Base-by-base conservation (phyloP, 2,113 vertebrate genomes). In the Lagenorhynchus albirostris region DNA sequence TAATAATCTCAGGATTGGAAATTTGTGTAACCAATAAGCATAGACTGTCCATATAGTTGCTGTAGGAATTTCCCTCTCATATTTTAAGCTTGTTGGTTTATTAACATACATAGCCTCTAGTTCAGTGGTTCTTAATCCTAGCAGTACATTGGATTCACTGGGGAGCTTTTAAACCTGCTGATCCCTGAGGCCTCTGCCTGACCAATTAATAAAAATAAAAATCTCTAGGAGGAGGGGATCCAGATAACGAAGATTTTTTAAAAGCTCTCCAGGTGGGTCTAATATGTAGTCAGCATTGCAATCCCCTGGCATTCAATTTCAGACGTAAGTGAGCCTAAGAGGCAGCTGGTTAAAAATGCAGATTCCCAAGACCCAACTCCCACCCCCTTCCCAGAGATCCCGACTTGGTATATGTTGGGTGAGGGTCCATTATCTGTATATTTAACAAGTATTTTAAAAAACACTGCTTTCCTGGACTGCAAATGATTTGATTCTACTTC, bases 391-490 rank as follows among this genome's bases (percentile, higher is more conserved):
- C 62, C 74, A 68, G 6, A 92, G 62, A 94, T 84, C 90, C 44
- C 9, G 26, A 89, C 41, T 95, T 85, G 41, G 11, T 47, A 14
- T 70, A 36, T 62, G 38, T 88, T 71, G 8, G 21, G 3, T 44
- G 15, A 68, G 50, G 26, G 50, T 91, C n/a, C 33, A 65, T 89
- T 91, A 65, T 80, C 47, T 90, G 14, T 71, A 90, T 74, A 90
- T 96, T 94, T 90, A 96, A 87, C 9, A 97, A 74, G 18, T 33
- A 95, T 65, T 88, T 79, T 3, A 62, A 62, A 62, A 94, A 93
- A 41, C 18, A 67, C 17, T 84, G 44, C n/a, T 92, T 89, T 89
- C 67, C 31, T 58, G 13, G 38, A 77, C 25, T 73, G 12, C 73
- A 82, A 96, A 55, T 11, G 7, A 94, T 82, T 41, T 89, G 76